A percentile compares a stretch with the other conserved stretches of the same genome.
These are phyloP conservation scores for Emydocephalus ijimae DNA, from an alignment of 2,113 vertebrate species.

Conservation along the genomic window DNA sequence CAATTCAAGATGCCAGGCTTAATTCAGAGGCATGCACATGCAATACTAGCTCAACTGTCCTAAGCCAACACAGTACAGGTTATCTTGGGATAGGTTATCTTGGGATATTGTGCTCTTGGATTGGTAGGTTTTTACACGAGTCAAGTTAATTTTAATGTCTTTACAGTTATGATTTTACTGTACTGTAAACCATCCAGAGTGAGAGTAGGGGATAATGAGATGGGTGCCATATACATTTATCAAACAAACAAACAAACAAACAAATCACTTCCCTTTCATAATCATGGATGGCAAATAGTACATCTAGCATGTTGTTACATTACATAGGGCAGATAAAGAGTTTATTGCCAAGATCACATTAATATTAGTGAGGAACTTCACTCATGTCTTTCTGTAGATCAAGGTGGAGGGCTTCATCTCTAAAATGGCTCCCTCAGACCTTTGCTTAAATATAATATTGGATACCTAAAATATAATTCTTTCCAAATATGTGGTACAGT, in stretches of 20 bases:
- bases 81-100: not conserved
- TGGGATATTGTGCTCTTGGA: not conserved
- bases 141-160: not conserved
- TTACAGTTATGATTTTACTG: not conserved
- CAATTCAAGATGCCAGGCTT: not conserved
- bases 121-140: not conserved
- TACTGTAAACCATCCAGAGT: not conserved
- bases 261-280: not conserved
- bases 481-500: not conserved
- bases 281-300: not conserved
- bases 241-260: not conserved
- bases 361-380: not conserved
- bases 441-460: not conserved
- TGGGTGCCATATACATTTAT: not conserved
- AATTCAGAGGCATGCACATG: not conserved
- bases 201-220: not conserved
- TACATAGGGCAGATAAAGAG: not conserved
- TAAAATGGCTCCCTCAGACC: not conserved
- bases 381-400: not conserved
- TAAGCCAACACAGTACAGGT: not conserved
- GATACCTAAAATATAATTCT: not conserved
- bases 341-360: not conserved
- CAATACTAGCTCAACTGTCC: not conserved
- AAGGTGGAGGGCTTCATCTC: not conserved
- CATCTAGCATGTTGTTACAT: not conserved